These are phyloP conservation scores for Sphaerophoria taeniata DNA, from an alignment of 2,888 invertebrate genomes.

Conservation along the genomic window DNA sequence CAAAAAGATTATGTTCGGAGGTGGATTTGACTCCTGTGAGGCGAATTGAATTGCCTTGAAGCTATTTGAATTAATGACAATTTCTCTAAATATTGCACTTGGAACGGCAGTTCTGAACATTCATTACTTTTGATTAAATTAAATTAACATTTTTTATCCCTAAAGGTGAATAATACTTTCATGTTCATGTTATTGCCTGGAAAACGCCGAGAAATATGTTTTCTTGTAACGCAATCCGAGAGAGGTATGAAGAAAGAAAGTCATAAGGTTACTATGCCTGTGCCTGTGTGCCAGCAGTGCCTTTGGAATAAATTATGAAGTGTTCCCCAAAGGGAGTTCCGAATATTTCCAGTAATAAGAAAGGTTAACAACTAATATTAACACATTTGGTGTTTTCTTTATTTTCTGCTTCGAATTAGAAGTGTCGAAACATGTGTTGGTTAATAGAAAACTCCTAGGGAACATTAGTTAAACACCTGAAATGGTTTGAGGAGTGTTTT, in stretches of 20 bases:
- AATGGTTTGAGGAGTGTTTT: too few species aligned
- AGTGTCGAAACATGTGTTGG: slow-evolving; percentile 11
- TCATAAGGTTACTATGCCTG: too few species aligned
- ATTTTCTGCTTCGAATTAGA: neutral
- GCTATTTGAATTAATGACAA: neutral
- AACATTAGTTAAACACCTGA: too few species aligned
- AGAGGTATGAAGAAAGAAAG: too few species aligned
- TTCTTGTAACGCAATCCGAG: slow-evolving; percentile 1
- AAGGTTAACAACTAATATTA: slow-evolving; percentile 18
- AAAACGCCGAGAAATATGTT: slow-evolving; percentile 1
- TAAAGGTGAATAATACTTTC: neutral
- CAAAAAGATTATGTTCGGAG: too few species aligned
- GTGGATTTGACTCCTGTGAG: neutral
- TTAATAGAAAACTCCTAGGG: too few species aligned
- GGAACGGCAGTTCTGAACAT: too few species aligned
- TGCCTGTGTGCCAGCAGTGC: too few species aligned
- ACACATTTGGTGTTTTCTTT: slow-evolving; percentile 8
- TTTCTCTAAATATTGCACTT: neutral
- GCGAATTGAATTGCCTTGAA: neutral
- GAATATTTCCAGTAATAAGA: neutral
- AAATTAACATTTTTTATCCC: slow-evolving; percentile 20
- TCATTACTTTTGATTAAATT: neutral
- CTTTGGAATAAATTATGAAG: too few species aligned
- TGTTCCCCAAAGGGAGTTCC: neutral
- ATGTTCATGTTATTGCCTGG: neutral